These are phyloP conservation scores for Hydrozoanthus gracilis DNA, from an alignment of 92 coral and sea anemone species.

Conservation along the genomic window DNA sequence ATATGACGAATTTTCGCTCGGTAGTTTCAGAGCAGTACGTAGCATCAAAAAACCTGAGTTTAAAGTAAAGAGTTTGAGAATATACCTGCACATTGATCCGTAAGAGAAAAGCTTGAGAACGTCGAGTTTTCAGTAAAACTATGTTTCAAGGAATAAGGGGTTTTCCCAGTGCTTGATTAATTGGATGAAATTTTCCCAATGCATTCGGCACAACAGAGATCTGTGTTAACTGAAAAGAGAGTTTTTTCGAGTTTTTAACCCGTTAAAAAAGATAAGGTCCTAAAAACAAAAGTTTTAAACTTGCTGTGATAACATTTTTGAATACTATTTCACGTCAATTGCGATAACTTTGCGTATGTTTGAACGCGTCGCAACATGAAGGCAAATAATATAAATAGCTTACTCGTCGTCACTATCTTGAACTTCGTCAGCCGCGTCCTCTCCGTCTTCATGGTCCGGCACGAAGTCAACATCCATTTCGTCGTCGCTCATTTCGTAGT, in stretches of 20 bases:
- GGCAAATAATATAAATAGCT: background rate
- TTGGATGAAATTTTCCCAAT: background rate
- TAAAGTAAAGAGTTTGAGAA: background rate
- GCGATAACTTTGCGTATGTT: no score
- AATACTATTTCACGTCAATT: no score
- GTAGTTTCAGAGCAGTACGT: constrained; percentile 8
- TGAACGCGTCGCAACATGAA: background rate
- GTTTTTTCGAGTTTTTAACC: no score
- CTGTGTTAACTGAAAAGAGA: no score
- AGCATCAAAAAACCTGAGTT: background rate
- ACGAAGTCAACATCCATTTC: no score
- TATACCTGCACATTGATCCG: background rate
- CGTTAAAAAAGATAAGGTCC: no score
- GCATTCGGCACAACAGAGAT: background rate
- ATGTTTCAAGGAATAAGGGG: background rate
- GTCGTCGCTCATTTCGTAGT: no score
- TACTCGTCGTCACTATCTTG: no score
- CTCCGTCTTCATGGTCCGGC: no score
- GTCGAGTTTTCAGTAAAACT: background rate
- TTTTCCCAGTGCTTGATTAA: constrained; percentile 3
- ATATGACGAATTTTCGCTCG: background rate
- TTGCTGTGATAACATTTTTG: background rate
- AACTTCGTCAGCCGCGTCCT: no score
- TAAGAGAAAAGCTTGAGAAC: background rate
- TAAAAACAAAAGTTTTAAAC: background rate